These are phyloP conservation scores for Parnassius mnemosyne DNA, from an alignment of 2,888 invertebrate species.

Conservation along the genomic window DNA sequence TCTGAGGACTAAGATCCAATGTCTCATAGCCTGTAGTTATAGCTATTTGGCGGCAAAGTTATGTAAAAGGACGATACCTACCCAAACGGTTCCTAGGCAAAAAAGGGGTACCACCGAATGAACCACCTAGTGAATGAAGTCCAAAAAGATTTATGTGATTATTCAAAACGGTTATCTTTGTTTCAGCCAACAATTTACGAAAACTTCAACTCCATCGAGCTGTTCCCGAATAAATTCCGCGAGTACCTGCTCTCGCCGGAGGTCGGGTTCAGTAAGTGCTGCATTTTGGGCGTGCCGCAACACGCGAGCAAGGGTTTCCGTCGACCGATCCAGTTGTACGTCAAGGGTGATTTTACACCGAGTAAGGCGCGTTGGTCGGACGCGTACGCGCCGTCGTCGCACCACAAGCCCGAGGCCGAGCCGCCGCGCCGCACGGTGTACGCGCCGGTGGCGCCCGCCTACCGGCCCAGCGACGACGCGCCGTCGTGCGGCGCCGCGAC, in stretches of 20 bases:
- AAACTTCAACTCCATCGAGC: constrained; percentile 91
- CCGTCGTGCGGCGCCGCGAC: constrained; percentile 77
- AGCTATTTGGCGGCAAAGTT: no score
- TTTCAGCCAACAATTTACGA: constrained; percentile 91
- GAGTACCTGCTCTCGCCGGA: constrained; percentile 94
- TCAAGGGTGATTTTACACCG: constrained; percentile 83
- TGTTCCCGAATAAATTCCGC: constrained; percentile 95
- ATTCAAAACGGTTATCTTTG: constrained; percentile 19
- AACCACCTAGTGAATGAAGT: no score
- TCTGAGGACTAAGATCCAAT: no score
- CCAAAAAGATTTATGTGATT: neutral
- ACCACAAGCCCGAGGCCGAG: constrained; percentile 79
- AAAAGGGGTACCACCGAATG: no score
- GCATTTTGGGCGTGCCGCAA: constrained; percentile 89
- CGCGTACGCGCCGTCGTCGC: constrained; percentile 83
- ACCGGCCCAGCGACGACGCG: constrained; percentile 75
- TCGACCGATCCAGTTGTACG: constrained; percentile 87
- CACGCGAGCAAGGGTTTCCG: constrained; percentile 94
- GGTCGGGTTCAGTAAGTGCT: constrained; percentile 95
- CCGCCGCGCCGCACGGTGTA: constrained; percentile 77
- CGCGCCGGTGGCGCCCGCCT: constrained; percentile 70
- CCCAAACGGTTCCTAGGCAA: no score
- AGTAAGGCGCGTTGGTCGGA: constrained; percentile 84
- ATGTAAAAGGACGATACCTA: no score
- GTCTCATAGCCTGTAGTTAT: no score